A percentile compares a stretch with the other conserved stretches of the same genome.
phyloP scores from a whole-genome alignment of 2,888 invertebrate genomes.

The Sisyra nigra region DNA sequence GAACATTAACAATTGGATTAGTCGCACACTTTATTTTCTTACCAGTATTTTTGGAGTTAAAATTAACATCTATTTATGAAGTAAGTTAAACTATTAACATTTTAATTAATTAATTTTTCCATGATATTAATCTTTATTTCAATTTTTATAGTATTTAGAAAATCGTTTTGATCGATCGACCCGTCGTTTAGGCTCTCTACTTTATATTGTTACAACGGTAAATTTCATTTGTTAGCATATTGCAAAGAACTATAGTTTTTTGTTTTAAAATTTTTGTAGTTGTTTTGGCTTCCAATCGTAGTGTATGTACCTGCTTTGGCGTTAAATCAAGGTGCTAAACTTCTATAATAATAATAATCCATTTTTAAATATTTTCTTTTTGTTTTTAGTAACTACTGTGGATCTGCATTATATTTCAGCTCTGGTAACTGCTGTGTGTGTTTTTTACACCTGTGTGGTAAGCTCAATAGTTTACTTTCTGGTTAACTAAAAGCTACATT shows the following conservation, averaged over 20 bases:
- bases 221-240: constrained; percentile 5
- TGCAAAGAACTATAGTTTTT: too few relatives aligned
- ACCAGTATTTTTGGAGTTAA: constrained; percentile 57
- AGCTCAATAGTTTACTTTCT: too few relatives aligned
- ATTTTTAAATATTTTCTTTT: constrained; percentile 8
- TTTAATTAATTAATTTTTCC: too few relatives aligned
- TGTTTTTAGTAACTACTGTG: constrained; percentile 60
- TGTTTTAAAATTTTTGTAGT: too few relatives aligned
- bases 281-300: constrained; percentile 47
- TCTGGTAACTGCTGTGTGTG: constrained; percentile 66
- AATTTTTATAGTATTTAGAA: neutral
- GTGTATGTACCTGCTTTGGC: constrained; percentile 42
- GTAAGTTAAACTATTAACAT: too few relatives aligned
- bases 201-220: too few relatives aligned
- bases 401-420: constrained; percentile 68
- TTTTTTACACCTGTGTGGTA: constrained; percentile 73
- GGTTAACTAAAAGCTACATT: too few relatives aligned
- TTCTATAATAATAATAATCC: constrained; percentile 1
- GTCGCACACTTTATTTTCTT: constrained; percentile 50
- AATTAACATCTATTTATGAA: constrained; percentile 67
- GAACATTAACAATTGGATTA: constrained; percentile 46
- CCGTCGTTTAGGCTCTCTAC: too few relatives aligned
- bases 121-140: neutral
- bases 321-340: constrained; percentile 56
- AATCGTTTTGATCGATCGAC: too few relatives aligned